Evolutionary conservation across 2,797 vertebrate species (phyloP), one percentile per base, ranked within the genome.

Genomic region (Gymnodraco acuticeps): DNA sequence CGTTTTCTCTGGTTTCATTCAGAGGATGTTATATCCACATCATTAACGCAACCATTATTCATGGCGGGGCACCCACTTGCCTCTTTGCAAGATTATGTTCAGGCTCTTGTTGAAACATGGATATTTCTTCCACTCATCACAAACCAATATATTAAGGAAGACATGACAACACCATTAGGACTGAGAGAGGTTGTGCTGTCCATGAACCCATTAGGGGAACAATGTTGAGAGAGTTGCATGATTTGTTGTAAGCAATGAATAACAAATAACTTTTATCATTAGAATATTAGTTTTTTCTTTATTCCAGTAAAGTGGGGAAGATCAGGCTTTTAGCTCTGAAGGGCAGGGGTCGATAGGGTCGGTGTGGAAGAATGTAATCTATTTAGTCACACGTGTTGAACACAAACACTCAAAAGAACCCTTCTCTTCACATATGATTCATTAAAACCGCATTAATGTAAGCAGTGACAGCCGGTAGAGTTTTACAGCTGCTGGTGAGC

Each of bases 1-100:
- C 59, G 50, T 62, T 84, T 82, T 87, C 90, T 92, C 87, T 82
- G 77, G 80, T 90, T 91, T 84, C 85, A 84, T 11, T 60, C 77
- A 77, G 70, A 81, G 77, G 65, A 88, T 73, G 82, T 72, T 73
- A 75, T 61, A 87, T 82, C 81, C 82, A 80, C 73, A 81, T 83
- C 78, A 87, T 87, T 79, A 76, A 84, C 79, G 58, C 53, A 15
- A 45, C 73, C 54, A 66, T 83, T 87, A 70, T 87, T 89, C 81
- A 82, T 55, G 51, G 52, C 33, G 10, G 80, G 78, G 63, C 80
- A 73, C 82, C 60, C 50, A 69, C 63, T 70, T 61, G 63, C 60
- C 41, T 86, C 54, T 72, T 63, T 70, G 69, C 33, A 66, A 69
- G 65, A 73, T 59, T 56, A 59, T 53, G n/a, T 73, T 71, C 51